Evolutionary conservation across 2,113 vertebrate genomes (phyloP), one percentile per base, ranked within the genome.

Genomic region (Cyanoderma ruficeps): DNA sequence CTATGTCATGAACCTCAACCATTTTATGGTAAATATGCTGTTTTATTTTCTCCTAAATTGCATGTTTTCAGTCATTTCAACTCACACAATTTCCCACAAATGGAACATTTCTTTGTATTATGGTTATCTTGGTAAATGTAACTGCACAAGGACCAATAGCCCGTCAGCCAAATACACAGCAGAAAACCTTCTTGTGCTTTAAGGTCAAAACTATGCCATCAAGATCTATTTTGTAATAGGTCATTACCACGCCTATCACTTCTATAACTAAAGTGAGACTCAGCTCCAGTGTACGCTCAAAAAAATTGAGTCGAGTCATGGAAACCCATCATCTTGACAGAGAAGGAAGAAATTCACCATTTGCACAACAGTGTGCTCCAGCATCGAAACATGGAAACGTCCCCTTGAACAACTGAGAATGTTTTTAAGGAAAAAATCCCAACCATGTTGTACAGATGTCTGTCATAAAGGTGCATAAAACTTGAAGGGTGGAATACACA

Each of bases 261-360:
- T 78, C 35, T 47, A 44, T 25, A 78, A 46, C 16, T 35, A 22
- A 52, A 71, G 20, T 33, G 41, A 79, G 13, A 52, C 37, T 69
- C 49, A 41, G 42, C 25, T 53, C 46, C 28, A 53, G 3, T 4
- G 6, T 24, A 69, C 0, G 0, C 37, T 70, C 15, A 47, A 84
- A 90, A 83, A 52, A 24, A 41, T 20, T 16, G 21, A 81, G n/a
- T 37, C 15, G 61, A 67, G 20, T 53, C 7, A 87, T 17, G 21
- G 42, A 89, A 87, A 65, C 2, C 4, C 56, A 80, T 10, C 21
- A 81, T 23, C 19, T 28, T 55, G 12, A 67, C 15, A 28, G 15
- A 82, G 10, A 7, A 78, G 37, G n/a, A n/a, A 81, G 28, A 81
- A 42, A 77, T 22, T 33, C 55, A 56, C 6, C 11, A 19, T 39